phyloP scores from a whole-genome alignment of 2,888 invertebrate species.

The Scaptomyza tumidula region DNA sequence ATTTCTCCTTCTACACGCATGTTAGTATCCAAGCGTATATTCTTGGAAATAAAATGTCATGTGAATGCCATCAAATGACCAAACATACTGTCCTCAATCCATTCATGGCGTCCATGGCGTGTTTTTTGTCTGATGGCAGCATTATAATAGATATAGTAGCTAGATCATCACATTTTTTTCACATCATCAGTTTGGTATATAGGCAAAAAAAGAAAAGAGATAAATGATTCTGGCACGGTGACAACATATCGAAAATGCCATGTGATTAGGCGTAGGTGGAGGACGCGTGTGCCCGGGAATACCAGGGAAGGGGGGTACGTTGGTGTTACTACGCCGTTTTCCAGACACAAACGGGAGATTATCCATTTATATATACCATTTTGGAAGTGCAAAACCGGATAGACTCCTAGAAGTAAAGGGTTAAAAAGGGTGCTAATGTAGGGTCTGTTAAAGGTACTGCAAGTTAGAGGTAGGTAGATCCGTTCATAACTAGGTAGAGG shows the following conservation, averaged over 20 bases:
- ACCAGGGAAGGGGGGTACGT: not conserved
- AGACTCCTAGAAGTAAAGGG: not conserved
- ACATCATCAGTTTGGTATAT: slow-evolving; percentile 59
- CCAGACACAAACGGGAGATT: not conserved
- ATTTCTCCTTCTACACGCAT: slow-evolving; percentile 73
- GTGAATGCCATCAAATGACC: slow-evolving; percentile 46
- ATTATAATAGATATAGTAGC: slow-evolving; percentile 27
- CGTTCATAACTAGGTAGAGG: not conserved
- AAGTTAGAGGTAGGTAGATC: not conserved
- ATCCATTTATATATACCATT: not conserved
- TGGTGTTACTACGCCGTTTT: not conserved
- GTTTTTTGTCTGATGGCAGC: slow-evolving; percentile 43
- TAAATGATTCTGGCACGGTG: slow-evolving; percentile 46
- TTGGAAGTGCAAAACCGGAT: too few relatives aligned
- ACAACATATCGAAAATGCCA: slow-evolving; percentile 43
- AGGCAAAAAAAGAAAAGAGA: slow-evolving; percentile 26
- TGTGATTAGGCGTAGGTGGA: slow-evolving; percentile 66
- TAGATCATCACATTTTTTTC: slow-evolving; percentile 42
- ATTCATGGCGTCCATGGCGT: slow-evolving; percentile 58
- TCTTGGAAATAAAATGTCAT: slow-evolving; percentile 56
- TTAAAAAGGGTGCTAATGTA: not conserved
- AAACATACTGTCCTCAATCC: slow-evolving; percentile 24
- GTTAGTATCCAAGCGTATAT: slow-evolving; percentile 53
- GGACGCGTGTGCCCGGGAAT: slow-evolving; percentile 45
- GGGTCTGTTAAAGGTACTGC: too few relatives aligned